Percentiles rank a stretch among this genome's conserved stretches.
These are phyloP conservation scores for Caracal caracal DNA, from an alignment of 2,113 vertebrate genomes.

Conservation along the genomic window DNA sequence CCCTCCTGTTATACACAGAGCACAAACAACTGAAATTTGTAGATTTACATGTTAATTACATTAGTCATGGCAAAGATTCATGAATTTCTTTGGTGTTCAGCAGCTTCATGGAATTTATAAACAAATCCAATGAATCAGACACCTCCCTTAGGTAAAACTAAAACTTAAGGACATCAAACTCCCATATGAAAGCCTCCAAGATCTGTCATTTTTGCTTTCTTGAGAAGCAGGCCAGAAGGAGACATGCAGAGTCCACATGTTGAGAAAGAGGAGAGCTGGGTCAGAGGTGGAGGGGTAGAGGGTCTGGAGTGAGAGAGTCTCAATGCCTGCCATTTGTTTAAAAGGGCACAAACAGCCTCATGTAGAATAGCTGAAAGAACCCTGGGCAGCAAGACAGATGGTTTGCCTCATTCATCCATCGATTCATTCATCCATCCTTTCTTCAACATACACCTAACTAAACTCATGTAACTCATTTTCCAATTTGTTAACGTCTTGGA, in stretches of 20 bases:
- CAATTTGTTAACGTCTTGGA: neutral
- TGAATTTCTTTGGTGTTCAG: neutral
- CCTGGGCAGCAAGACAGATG: neutral
- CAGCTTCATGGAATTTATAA: neutral
- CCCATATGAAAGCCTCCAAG: neutral
- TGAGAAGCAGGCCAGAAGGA: neutral
- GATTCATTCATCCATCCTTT: neutral
- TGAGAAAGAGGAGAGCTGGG: neutral
- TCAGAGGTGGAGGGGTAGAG: neutral
- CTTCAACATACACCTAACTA: neutral
- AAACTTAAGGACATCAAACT: neutral
- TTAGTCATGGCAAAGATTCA: neutral
- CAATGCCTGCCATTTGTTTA: neutral
- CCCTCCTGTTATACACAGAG: neutral
- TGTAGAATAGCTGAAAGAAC: too few relatives aligned
- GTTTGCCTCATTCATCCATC: neutral
- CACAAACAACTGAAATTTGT: neutral
- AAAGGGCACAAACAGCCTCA: accelerated
- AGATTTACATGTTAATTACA: neutral
- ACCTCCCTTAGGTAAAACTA: neutral
- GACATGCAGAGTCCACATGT: accelerated
- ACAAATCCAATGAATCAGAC: neutral
- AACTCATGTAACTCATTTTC: neutral
- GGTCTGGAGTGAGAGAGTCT: accelerated
- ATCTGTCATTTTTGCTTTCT: neutral